These are phyloP conservation scores for Zaprionus inermis DNA, from an alignment of 1,140 invertebrate species.

Conservation along the genomic window DNA sequence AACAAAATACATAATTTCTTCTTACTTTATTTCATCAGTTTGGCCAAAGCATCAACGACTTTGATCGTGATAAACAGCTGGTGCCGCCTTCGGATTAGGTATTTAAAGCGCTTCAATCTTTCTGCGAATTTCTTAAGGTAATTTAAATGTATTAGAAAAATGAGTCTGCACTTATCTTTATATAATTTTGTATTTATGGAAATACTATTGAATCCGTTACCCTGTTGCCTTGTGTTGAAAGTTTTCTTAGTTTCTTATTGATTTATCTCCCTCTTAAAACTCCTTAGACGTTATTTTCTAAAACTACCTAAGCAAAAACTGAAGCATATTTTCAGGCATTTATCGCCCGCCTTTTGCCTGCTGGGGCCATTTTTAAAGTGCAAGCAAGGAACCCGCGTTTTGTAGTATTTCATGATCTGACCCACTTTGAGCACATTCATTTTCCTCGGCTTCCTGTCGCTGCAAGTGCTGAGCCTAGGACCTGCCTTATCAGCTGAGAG, in stretches of 20 bases:
- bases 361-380: conserved; percentile 1
- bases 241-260: too few species aligned
- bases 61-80: conserved; percentile 10
- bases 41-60: not conserved
- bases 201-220: too few species aligned
- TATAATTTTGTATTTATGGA: not conserved
- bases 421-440: conserved; percentile 71
- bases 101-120: not conserved
- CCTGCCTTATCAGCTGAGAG: conserved; percentile 18
- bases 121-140: not conserved
- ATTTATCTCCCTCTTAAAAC: not conserved
- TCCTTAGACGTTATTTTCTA: not conserved
- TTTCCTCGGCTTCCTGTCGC: conserved; percentile 46
- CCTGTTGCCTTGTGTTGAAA: too few species aligned
- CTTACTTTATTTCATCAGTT: conserved; percentile 26
- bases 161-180: not conserved
- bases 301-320: not conserved
- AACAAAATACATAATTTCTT: conserved; percentile 33
- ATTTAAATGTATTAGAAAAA: too few species aligned
- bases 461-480: conserved; percentile 36
- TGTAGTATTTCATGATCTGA: conserved; percentile 47
- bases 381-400: conserved; percentile 1
- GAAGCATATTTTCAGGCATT: not conserved
- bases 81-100: not conserved
- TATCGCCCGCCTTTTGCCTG: not conserved